A percentile compares a stretch with the other conserved stretches of the same genome.
Evolutionary conservation across 2,113 vertebrate genomes (phyloP).

Genomic region (Xenopus borealis): DNA sequence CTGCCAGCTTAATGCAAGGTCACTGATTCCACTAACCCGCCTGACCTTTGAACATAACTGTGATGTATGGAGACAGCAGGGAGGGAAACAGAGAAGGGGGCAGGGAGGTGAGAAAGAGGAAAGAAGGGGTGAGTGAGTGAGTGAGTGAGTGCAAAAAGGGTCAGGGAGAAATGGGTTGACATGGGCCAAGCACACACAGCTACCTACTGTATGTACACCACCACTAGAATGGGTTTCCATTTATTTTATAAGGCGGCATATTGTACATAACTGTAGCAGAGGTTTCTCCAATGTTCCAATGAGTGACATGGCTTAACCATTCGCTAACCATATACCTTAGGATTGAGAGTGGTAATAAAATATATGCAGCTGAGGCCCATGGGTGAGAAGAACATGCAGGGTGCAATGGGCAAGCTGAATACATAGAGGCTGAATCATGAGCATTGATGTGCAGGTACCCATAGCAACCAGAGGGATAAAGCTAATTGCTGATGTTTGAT

Average conservation of each 20-base stretch:
- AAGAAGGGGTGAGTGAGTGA: not conserved
- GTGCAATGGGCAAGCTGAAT: too few relatives aligned
- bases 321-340: too few relatives aligned
- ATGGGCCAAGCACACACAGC: not conserved
- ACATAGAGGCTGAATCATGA: too few relatives aligned
- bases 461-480: too few relatives aligned
- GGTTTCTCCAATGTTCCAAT: too few relatives aligned
- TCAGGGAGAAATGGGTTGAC: constrained; percentile 1
- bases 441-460: too few relatives aligned
- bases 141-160: not conserved
- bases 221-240: not conserved
- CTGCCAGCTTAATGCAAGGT: constrained; percentile 41
- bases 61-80: constrained; percentile 28
- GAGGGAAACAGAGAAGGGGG: constrained; percentile 4
- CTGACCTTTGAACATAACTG: constrained; percentile 40
- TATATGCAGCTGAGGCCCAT: too few relatives aligned
- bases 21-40: constrained; percentile 39
- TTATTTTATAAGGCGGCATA: not conserved
- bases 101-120: not conserved
- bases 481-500: too few relatives aligned
- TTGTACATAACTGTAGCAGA: too few relatives aligned
- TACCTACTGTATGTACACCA: not conserved
- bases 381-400: too few relatives aligned
- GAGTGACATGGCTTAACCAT: too few relatives aligned
- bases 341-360: too few relatives aligned